phyloP scores from a whole-genome alignment of 2,797 vertebrate genomes.

The Myripristis jacobus region DNA sequence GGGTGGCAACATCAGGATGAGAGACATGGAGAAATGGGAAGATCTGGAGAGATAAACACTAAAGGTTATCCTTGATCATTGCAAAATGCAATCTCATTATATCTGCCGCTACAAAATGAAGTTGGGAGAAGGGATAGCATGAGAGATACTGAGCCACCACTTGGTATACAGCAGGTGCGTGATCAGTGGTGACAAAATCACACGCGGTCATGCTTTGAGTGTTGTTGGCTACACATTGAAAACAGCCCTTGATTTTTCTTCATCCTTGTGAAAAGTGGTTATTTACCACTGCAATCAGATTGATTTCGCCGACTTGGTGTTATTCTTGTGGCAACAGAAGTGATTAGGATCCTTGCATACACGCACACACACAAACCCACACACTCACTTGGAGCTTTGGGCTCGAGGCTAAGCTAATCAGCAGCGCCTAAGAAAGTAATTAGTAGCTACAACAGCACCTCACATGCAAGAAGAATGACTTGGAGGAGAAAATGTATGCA shows the following conservation, averaged over 20 bases:
- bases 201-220: constrained; percentile 8
- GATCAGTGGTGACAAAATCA: constrained; percentile 32
- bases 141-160: constrained; percentile 22
- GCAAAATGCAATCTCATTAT: constrained; percentile 67
- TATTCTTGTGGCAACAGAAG: constrained; percentile 51
- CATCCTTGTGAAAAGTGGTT: constrained; percentile 42
- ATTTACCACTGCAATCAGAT: constrained; percentile 73
- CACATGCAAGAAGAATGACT: constrained; percentile 33
- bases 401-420: constrained; percentile 72
- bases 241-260: constrained; percentile 63
- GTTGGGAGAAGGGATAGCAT: constrained; percentile 27
- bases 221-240: constrained; percentile 7
- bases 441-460: constrained; percentile 63
- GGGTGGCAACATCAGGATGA: constrained; percentile 40
- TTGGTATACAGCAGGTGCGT: constrained; percentile 45
- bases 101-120: constrained; percentile 50
- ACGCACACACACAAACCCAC: constrained; percentile 25
- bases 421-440: constrained; percentile 68
- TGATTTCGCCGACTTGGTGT: constrained; percentile 69
- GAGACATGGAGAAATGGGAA: constrained; percentile 32
- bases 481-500: constrained; percentile 30
- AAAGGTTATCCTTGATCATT: constrained; percentile 61
- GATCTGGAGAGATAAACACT: constrained; percentile 48
- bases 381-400: constrained; percentile 61
- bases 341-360: constrained; percentile 71